Percentiles rank a stretch among this genome's conserved stretches.
Evolutionary conservation across 2,888 invertebrate species (phyloP).

Genomic region (Cylloceria caligata): DNA sequence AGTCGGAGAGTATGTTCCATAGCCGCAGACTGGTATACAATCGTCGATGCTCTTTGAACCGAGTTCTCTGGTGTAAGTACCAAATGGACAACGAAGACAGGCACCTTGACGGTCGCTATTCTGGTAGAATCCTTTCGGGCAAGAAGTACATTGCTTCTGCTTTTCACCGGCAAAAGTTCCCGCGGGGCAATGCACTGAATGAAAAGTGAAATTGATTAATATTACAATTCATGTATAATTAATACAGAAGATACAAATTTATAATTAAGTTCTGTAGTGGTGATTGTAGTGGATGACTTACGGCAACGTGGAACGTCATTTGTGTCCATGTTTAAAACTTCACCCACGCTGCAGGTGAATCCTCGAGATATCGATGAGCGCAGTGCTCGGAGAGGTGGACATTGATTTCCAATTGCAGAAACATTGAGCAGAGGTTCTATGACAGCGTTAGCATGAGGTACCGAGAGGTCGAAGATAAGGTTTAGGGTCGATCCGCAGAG

Average conservation of each 20-base stretch:
- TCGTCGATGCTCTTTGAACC: constrained; percentile 94
- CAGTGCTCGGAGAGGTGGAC: constrained; percentile 95
- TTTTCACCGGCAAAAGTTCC: constrained; percentile 97
- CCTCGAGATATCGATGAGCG: constrained; percentile 94
- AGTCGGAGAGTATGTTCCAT: constrained; percentile 97
- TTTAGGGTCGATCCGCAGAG: constrained; percentile 97
- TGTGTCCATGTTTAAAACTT: constrained; percentile 97
- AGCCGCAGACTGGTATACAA: constrained; percentile 97
- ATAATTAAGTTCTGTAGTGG: neutral
- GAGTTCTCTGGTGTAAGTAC: constrained; percentile 96
- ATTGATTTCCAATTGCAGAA: constrained; percentile 95
- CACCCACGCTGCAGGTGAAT: constrained; percentile 96
- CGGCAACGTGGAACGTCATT: constrained; percentile 95
- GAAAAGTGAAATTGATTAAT: neutral
- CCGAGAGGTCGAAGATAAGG: constrained; percentile 96
- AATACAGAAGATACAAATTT: neutral
- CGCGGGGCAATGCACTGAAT: constrained; percentile 95
- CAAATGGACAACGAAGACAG: constrained; percentile 95
- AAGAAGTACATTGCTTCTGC: constrained; percentile 95
- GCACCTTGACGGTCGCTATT: constrained; percentile 95
- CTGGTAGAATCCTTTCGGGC: constrained; percentile 97
- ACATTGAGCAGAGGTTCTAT: constrained; percentile 96
- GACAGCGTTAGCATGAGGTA: constrained; percentile 95
- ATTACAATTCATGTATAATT: neutral
- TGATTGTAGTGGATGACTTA: constrained; percentile 85